These are phyloP conservation scores for Neodon shergylaensis DNA, from an alignment of 2,113 vertebrate genomes.

Conservation along the genomic window DNA sequence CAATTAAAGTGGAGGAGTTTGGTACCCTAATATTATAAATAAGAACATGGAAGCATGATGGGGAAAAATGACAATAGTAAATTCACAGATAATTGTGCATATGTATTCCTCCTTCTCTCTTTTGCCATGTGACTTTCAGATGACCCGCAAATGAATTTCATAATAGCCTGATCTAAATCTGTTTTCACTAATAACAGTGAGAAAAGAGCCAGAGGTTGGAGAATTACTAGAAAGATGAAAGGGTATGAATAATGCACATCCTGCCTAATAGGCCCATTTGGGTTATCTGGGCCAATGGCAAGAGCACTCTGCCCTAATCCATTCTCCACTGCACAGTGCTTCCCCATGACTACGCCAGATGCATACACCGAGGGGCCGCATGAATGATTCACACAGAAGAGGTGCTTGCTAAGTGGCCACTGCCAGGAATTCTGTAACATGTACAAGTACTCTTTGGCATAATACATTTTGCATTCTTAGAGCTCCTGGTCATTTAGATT, in stretches of 20 bases:
- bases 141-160: conserved; percentile 36
- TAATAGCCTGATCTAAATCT: background rate
- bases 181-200: conserved; percentile 32
- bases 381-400: background rate
- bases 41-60: background rate
- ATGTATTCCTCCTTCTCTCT: background rate
- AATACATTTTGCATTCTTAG: background rate
- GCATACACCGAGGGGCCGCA: too few relatives aligned
- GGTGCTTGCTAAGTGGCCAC: background rate
- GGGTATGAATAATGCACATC: background rate
- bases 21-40: background rate
- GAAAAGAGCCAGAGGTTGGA: conserved; percentile 7
- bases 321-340: background rate
- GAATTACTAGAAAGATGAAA: conserved; percentile 51
- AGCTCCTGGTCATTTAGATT: background rate
- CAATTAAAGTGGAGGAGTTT: background rate
- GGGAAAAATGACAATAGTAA: background rate
- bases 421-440: background rate
- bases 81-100: background rate
- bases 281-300: background rate
- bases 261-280: background rate
- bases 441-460: background rate
- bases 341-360: background rate
- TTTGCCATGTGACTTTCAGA: conserved; percentile 44
- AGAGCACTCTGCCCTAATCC: background rate